Conservation (phyloP, 2,797 vertebrate genomes). For the Phrynocephalus vlangalii region DNA sequence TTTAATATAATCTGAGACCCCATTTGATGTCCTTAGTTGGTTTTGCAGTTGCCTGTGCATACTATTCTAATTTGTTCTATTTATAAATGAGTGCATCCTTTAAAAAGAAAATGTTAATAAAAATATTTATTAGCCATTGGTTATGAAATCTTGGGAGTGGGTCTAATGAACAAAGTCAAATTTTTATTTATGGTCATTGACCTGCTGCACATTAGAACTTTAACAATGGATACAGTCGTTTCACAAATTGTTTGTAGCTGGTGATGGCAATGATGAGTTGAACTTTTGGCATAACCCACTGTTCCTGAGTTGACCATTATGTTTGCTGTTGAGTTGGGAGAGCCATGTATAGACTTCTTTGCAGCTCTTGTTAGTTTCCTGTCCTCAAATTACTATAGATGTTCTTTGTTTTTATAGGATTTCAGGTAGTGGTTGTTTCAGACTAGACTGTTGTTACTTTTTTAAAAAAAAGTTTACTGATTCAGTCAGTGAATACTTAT, state of each 20-base stretch:
- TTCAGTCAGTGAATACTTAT: neutral
- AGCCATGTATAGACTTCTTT: neutral
- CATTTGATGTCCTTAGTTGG: neutral
- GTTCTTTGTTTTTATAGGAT: neutral
- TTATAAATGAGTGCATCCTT: neutral
- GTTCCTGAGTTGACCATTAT: neutral
- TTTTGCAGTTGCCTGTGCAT: neutral
- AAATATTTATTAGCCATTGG: neutral
- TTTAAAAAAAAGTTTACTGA: neutral
- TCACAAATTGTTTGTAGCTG: neutral
- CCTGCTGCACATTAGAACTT: neutral
- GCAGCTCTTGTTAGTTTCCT: neutral
- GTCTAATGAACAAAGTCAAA: neutral
- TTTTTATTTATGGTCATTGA: no score
- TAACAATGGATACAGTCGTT: neutral
- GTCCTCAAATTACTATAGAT: neutral
- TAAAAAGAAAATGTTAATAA: neutral
- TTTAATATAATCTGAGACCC: neutral
- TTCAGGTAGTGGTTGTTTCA: neutral
- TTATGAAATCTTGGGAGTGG: neutral
- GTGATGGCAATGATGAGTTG: neutral
- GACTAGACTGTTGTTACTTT: neutral
- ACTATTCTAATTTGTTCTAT: neutral
- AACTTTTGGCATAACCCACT: neutral
- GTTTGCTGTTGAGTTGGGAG: neutral